Conservation (phyloP, 2,888 invertebrate species). For the Prosapia bicincta region DNA sequence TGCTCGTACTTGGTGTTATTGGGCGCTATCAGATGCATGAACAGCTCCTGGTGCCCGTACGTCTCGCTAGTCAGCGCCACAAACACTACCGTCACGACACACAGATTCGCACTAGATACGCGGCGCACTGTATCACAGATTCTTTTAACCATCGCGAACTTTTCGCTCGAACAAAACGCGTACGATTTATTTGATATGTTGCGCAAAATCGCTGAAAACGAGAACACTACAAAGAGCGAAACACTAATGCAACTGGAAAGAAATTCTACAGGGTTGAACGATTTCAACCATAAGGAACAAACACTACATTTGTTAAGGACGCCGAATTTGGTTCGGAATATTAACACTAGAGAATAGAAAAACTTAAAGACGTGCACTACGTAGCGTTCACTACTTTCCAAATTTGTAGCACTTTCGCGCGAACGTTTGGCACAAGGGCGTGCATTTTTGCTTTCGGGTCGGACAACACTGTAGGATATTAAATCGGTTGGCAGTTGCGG, state of each 20-base stretch:
- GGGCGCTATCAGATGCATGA: conserved; percentile 63
- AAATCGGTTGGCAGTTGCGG: background rate
- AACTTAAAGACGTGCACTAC: background rate
- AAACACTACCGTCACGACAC: conserved; percentile 5
- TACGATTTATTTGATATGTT: too few relatives aligned
- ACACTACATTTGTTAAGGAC: too few relatives aligned
- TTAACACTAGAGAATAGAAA: background rate
- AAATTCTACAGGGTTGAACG: too few relatives aligned
- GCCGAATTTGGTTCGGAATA: background rate
- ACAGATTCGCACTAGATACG: background rate
- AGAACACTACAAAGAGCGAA: too few relatives aligned
- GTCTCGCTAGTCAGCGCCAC: conserved; percentile 13
- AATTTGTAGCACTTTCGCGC: background rate
- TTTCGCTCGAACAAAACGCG: too few relatives aligned
- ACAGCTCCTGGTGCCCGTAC: conserved; percentile 44
- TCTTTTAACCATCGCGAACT: background rate
- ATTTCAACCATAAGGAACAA: too few relatives aligned
- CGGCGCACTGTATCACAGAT: background rate
- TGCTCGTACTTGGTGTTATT: conserved; percentile 58
- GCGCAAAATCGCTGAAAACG: too few relatives aligned
- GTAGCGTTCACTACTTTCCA: background rate
- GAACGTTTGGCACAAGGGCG: background rate
- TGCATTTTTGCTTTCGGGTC: background rate
- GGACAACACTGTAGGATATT: background rate
- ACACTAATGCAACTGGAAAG: too few relatives aligned